Percentiles rank a stretch among this genome's conserved stretches.
Conservation (phyloP, 2,113 vertebrate species). For the Puntigrus tetrazona region DNA sequence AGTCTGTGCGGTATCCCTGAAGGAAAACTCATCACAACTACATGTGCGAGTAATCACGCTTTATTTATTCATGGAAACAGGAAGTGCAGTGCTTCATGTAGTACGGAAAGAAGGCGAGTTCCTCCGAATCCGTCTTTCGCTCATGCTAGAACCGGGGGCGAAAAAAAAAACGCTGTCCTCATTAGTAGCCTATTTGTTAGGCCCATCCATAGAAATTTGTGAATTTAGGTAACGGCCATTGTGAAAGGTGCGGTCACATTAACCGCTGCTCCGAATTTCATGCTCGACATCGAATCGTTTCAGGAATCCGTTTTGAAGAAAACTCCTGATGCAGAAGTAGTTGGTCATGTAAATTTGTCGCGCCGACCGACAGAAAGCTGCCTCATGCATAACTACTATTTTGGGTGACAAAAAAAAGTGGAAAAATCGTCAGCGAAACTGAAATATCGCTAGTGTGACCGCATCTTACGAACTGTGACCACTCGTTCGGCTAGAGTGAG, state of each 20-base stretch:
- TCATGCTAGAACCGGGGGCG: not conserved
- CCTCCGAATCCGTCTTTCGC: not conserved
- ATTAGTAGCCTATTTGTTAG: not conserved
- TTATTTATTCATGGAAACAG: slow-evolving; percentile 56
- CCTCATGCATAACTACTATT: too few species aligned
- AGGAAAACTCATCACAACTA: slow-evolving; percentile 39
- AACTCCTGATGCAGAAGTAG: too few species aligned
- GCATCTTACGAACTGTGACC: not conserved
- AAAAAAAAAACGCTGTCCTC: not conserved
- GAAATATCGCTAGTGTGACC: not conserved
- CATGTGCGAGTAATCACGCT: slow-evolving; percentile 39
- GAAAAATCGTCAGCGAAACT: too few species aligned
- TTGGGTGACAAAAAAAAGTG: too few species aligned
- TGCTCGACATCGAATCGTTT: not conserved
- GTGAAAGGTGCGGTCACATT: not conserved
- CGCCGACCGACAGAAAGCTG: too few species aligned
- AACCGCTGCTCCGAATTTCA: too few species aligned
- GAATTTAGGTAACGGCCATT: not conserved
- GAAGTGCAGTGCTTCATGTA: slow-evolving; percentile 24
- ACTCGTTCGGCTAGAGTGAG: slow-evolving; percentile 13
- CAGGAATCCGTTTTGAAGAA: not conserved
- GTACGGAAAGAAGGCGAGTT: slow-evolving; percentile 14
- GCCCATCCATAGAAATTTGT: not conserved
- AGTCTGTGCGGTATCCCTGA: slow-evolving; percentile 1
- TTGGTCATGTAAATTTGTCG: too few species aligned